These are phyloP conservation scores for Rhyacichthys aspro DNA, from an alignment of 2,797 vertebrate species.

Conservation along the genomic window DNA sequence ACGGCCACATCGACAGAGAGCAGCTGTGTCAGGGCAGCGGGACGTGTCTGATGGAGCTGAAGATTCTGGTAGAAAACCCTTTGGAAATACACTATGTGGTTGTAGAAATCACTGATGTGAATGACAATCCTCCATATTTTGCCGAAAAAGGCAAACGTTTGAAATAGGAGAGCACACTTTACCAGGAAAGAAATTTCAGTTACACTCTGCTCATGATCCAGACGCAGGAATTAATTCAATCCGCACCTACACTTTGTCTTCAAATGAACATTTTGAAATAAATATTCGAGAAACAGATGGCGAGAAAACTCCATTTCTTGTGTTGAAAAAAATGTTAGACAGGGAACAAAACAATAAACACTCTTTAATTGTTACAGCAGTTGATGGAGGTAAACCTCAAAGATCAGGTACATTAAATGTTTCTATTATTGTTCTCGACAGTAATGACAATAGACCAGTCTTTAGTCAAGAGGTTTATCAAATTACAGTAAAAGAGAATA, in stretches of 20 bases:
- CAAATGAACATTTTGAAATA: constrained; percentile 69
- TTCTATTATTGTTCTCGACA: constrained; percentile 61
- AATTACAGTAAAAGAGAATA: constrained; percentile 62
- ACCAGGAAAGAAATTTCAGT: constrained; percentile 70
- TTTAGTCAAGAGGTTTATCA: constrained; percentile 62
- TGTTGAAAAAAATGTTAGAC: constrained; percentile 68
- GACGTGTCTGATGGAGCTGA: constrained; percentile 69
- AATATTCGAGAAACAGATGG: constrained; percentile 57
- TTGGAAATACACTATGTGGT: constrained; percentile 59
- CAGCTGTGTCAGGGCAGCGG: constrained; percentile 68
- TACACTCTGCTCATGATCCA: constrained; percentile 79
- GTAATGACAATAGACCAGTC: constrained; percentile 57
- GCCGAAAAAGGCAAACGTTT: constrained; percentile 47
- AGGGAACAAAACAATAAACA: constrained; percentile 52
- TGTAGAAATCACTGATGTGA: constrained; percentile 60
- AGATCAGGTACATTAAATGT: constrained; percentile 54
- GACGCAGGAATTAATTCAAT: constrained; percentile 80
- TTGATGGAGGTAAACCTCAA: constrained; percentile 70
- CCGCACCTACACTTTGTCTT: constrained; percentile 61
- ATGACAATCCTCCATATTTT: constrained; percentile 68
- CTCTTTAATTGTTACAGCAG: constrained; percentile 47
- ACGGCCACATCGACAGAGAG: constrained; percentile 75
- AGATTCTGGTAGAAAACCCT: constrained; percentile 60
- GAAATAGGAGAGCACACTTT: constrained; percentile 61
- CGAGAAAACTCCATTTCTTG: constrained; percentile 66